Evolutionary conservation across 1,140 invertebrate species (phyloP), one percentile per base, ranked within the genome.

Genomic region (Eumaeus atala): DNA sequence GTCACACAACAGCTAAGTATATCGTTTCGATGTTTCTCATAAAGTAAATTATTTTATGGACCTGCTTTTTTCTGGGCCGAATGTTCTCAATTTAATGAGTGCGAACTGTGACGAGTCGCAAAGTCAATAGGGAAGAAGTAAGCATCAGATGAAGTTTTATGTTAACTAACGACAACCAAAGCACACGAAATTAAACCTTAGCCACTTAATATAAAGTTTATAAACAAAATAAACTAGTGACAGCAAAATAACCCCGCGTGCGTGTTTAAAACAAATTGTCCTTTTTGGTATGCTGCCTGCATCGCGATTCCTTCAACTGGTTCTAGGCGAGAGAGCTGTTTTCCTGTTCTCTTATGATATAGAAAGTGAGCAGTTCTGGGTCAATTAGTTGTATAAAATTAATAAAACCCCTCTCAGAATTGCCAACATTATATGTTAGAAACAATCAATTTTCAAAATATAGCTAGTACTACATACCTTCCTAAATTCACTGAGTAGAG

Each of bases 241-340:
- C 33, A 33, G 33, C 44, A 47, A 7, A 47, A 54, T 54, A 40
- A 47, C 8, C 17, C 51, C 51, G 47, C 51, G 51, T 54, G 51
- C 51, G 28, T 16, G 37, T 36, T 51, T 44, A 54, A 40, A 54
- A 54, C 50, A 52, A 54, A 50, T 50, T 35, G 63, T 61, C 56
- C 57, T 56, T 58, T 56, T 82, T 80, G 67, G 61, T 78, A 83
- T 80, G 66, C 77, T 55, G 48, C 47, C 40, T 47, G 65, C 73
- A 67, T 74, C 56, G 51, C 56, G 56, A 34, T 48, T 71, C 66
- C 74, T 62, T 58, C 61, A 58, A 64, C 66, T 65, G 51, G 65
- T 70, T 76, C 68, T 68, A 76, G 61, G 48, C 51, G 58, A 77
- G 75, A 79, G 76, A 80, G 77, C 60, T 67, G 58, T 37, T 83